Percentiles rank a stretch among this genome's conserved stretches.
Conservation (phyloP, 2,113 vertebrate species). For the Scartelaos histophorus region DNA sequence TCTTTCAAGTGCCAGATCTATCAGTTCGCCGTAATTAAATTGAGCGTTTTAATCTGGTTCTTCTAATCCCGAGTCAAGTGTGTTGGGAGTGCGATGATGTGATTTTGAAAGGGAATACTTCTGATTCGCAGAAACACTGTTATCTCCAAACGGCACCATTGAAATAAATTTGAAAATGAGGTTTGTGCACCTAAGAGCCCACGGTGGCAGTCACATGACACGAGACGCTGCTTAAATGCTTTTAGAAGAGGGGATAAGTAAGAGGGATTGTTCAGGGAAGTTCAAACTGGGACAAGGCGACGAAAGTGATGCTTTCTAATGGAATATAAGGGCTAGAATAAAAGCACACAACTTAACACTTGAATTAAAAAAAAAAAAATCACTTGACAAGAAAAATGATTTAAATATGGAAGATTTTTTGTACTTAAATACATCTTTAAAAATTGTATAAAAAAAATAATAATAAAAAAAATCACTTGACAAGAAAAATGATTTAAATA, state of each 20-base stretch:
- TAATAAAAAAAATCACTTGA: too few species aligned
- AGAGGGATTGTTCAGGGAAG: conserved; percentile 14
- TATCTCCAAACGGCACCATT: conserved; percentile 72
- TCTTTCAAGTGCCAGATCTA: conserved; percentile 80
- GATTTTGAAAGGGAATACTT: conserved; percentile 80
- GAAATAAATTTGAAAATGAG: conserved; percentile 79
- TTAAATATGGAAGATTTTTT: too few species aligned
- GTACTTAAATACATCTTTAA: too few species aligned
- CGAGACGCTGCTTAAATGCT: conserved; percentile 51
- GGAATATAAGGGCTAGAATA: background rate
- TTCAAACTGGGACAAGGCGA: background rate
- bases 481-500: too few species aligned
- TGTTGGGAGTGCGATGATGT: conserved; percentile 77
- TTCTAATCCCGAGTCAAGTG: conserved; percentile 81
- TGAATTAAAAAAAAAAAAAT: too few species aligned
- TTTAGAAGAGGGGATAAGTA: conserved; percentile 37
- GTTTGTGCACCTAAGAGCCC: conserved; percentile 73
- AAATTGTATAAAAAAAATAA: too few species aligned
- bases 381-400: too few species aligned
- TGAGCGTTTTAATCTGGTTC: conserved; percentile 82
- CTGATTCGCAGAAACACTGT: conserved; percentile 76
- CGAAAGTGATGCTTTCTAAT: background rate
- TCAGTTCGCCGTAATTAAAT: conserved; percentile 83
- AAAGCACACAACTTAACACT: too few species aligned
- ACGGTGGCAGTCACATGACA: conserved; percentile 56